phyloP scores from a whole-genome alignment of 30 jellyfish, hydroid and myxozoan species.

The Pseudorhiza aurosa region DNA sequence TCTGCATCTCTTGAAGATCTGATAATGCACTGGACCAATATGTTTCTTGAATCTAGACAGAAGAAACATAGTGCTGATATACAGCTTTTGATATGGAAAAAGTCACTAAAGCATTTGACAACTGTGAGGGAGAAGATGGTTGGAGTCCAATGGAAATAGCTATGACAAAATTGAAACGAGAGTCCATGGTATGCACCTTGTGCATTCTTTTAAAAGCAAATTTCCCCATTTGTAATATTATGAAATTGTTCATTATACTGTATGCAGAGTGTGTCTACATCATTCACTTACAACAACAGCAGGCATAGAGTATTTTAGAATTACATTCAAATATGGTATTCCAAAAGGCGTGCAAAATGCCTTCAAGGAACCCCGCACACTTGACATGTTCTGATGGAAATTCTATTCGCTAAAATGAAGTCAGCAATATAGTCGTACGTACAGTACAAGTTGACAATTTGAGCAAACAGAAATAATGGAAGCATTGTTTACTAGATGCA shows the following conservation, averaged over 20 bases:
- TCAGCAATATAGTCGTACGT: too few relatives aligned
- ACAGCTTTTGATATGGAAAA: background rate
- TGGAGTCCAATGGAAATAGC: background rate
- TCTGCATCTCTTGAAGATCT: conserved; percentile 89
- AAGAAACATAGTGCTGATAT: background rate
- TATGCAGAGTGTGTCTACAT: too few relatives aligned
- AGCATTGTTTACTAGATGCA: too few relatives aligned
- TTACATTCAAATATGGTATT: too few relatives aligned
- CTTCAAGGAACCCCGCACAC: too few relatives aligned
- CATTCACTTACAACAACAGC: too few relatives aligned
- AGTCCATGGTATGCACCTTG: background rate
- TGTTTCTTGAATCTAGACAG: conserved; percentile 79
- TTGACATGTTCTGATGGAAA: too few relatives aligned
- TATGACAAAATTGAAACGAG: background rate
- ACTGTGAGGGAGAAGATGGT: background rate
- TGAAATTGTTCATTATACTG: background rate
- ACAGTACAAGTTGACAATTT: too few relatives aligned
- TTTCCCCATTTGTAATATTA: background rate
- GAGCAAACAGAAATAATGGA: too few relatives aligned
- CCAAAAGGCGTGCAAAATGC: too few relatives aligned
- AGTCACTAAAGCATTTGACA: background rate
- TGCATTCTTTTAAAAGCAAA: background rate
- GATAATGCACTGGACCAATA: conserved; percentile 94
- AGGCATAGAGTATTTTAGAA: too few relatives aligned
- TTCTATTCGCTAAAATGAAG: too few relatives aligned